A percentile compares a stretch with the other conserved stretches of the same genome.
phyloP scores from a whole-genome alignment of 2,113 vertebrate species.

The Brachionichthys hirsutus region DNA sequence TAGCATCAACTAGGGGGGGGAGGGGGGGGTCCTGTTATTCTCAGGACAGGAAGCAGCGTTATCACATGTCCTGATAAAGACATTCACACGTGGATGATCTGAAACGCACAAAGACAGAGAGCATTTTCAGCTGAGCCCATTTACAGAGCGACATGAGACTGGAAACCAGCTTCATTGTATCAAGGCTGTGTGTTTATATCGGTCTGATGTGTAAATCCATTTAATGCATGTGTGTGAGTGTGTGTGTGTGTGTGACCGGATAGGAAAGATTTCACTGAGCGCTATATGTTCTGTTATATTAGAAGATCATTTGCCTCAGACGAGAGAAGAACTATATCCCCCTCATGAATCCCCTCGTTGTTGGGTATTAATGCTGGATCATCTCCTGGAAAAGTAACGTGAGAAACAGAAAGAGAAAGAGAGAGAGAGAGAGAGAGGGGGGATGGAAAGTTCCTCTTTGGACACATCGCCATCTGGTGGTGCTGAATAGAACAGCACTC shows the following conservation, averaged over 20 bases:
- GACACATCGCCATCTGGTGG: slow-evolving; percentile 76
- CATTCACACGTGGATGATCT: slow-evolving; percentile 28
- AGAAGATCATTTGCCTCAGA: slow-evolving; percentile 56
- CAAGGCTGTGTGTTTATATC: not conserved
- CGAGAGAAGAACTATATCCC: slow-evolving; percentile 50
- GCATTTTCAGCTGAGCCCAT: slow-evolving; percentile 25
- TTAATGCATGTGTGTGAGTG: not conserved
- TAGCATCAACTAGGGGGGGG: not conserved
- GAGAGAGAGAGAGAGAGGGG: not conserved
- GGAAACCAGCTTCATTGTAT: slow-evolving; percentile 4
- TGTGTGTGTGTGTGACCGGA: not conserved
- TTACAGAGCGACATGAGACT: slow-evolving; percentile 35
- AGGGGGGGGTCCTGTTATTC: too few species aligned
- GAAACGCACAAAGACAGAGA: slow-evolving; percentile 22
- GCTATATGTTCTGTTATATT: slow-evolving; percentile 47
- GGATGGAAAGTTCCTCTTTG: slow-evolving; percentile 25
- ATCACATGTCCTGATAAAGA: slow-evolving; percentile 36
- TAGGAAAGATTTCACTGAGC: slow-evolving; percentile 32
- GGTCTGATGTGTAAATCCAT: slow-evolving; percentile 1
- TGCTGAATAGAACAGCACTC: not conserved
- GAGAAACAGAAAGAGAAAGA: slow-evolving; percentile 11
- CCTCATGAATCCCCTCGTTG: slow-evolving; percentile 57
- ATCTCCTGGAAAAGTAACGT: slow-evolving; percentile 64
- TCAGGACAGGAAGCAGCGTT: slow-evolving; percentile 27
- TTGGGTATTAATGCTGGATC: slow-evolving; percentile 65